Conservation (phyloP, 2,888 invertebrate species). For the Lycaena phlaeas region DNA sequence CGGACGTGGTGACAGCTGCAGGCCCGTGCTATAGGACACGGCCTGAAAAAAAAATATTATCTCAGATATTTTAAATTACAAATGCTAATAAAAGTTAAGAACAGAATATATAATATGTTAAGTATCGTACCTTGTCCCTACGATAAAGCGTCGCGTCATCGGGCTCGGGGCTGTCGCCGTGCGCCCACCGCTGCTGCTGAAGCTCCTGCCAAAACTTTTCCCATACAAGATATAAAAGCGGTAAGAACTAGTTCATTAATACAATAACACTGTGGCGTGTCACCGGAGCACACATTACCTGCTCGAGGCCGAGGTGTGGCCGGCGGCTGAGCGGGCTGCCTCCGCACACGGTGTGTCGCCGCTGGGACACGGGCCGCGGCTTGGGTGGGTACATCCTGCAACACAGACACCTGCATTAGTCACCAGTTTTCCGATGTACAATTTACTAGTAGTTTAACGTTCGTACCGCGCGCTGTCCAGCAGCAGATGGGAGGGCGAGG, state of each 20-base stretch:
- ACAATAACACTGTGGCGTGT: too few relatives aligned
- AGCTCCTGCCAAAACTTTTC: constrained; percentile 79
- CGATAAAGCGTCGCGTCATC: constrained; percentile 74
- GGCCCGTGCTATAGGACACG: constrained; percentile 82
- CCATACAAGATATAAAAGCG: too few relatives aligned
- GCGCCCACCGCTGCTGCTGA: constrained; percentile 51
- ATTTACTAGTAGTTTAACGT: too few relatives aligned
- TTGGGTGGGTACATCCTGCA: constrained; percentile 80
- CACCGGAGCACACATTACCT: too few relatives aligned
- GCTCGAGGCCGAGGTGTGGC: constrained; percentile 78
- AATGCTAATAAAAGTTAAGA: too few relatives aligned
- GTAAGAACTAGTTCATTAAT: too few relatives aligned
- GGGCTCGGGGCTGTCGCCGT: constrained; percentile 44
- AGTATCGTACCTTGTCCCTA: constrained; percentile 72
- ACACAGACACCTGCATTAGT: background rate
- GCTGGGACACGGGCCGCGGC: constrained; percentile 72
- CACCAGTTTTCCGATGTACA: too few relatives aligned
- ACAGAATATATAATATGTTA: too few relatives aligned
- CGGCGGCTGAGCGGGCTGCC: constrained; percentile 78
- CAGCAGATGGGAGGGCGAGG: constrained; percentile 43
- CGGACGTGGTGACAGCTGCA: constrained; percentile 79
- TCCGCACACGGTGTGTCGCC: constrained; percentile 89
- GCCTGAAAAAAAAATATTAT: too few relatives aligned
- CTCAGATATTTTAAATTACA: background rate
- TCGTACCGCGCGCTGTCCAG: constrained; percentile 38